phyloP scores from a whole-genome alignment of 1,140 invertebrate species.

The Nylanderia fulva region DNA sequence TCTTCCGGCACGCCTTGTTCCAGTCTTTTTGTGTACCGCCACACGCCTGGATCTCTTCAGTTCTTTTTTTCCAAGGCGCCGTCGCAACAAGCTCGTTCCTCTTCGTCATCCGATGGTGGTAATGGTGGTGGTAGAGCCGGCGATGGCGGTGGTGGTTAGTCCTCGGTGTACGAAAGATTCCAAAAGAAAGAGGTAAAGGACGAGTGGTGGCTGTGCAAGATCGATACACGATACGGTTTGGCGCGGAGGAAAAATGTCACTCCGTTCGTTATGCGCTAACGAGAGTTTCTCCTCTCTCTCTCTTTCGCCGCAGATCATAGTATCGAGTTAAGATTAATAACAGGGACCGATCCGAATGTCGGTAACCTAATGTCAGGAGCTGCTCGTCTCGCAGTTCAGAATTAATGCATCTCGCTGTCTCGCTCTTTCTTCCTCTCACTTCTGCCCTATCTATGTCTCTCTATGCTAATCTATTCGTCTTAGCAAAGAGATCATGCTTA shows the following conservation, averaged over 20 bases:
- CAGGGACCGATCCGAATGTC: conserved; percentile 50
- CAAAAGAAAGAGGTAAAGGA: conserved; percentile 37
- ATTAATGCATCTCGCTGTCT: conserved; percentile 56
- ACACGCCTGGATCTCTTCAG: conserved; percentile 28
- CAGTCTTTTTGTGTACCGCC: conserved; percentile 23
- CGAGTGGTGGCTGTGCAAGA: conserved; percentile 37
- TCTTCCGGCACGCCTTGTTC: conserved; percentile 39
- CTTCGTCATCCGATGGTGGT: conserved; percentile 47
- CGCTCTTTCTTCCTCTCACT: conserved; percentile 45
- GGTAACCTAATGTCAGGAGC: conserved; percentile 65
- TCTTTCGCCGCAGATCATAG: conserved; percentile 16
- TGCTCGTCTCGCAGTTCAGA: conserved; percentile 43
- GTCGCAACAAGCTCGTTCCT: conserved; percentile 59
- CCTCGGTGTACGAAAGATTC: conserved; percentile 55
- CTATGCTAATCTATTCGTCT: conserved; percentile 34
- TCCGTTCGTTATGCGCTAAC: conserved; percentile 41
- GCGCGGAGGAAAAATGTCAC: conserved; percentile 43
- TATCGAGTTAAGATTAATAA: conserved; percentile 65
- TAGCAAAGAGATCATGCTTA: conserved; percentile 53
- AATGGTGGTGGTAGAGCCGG: background rate
- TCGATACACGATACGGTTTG: conserved; percentile 50
- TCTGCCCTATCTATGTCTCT: background rate
- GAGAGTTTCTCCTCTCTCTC: background rate
- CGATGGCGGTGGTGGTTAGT: conserved; percentile 30
- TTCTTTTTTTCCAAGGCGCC: conserved; percentile 33